Conservation (phyloP, 2,888 invertebrate species). For the Heliconius erato region DNA sequence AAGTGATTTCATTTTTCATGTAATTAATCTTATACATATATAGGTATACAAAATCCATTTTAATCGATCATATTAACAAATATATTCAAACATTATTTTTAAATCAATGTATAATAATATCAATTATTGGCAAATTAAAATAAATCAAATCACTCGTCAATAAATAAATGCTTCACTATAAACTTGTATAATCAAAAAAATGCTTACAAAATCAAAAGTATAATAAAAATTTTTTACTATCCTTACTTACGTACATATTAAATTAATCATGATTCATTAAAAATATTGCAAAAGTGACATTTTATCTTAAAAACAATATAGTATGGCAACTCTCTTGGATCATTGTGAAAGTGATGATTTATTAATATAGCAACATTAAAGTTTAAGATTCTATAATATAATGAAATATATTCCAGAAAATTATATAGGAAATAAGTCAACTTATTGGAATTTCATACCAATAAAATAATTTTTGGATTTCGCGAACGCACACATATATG, state of each 20-base stretch:
- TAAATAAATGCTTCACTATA: slow-evolving; percentile 13
- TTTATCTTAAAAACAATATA: neutral
- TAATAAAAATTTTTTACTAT: neutral
- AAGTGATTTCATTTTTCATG: neutral
- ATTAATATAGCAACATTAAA: neutral
- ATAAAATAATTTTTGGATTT: neutral
- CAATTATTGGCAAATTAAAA: neutral
- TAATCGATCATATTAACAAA: neutral
- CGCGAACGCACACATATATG: too few relatives aligned
- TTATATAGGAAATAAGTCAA: neutral
- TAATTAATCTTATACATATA: neutral
- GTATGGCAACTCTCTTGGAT: slow-evolving; percentile 6
- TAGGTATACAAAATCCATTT: neutral
- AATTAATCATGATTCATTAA: neutral
- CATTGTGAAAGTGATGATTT: neutral
- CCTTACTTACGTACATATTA: neutral
- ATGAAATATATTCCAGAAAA: neutral
- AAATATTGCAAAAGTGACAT: neutral
- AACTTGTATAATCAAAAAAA: neutral
- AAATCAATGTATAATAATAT: neutral
- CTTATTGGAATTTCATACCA: neutral
- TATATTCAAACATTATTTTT: too few relatives aligned
- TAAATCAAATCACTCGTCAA: neutral
- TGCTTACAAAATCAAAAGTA: neutral
- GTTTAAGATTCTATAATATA: neutral